Evolutionary conservation across 1,140 invertebrate genomes (phyloP), one percentile per base, ranked within the genome.

Genomic region (Euwallacea similis): DNA sequence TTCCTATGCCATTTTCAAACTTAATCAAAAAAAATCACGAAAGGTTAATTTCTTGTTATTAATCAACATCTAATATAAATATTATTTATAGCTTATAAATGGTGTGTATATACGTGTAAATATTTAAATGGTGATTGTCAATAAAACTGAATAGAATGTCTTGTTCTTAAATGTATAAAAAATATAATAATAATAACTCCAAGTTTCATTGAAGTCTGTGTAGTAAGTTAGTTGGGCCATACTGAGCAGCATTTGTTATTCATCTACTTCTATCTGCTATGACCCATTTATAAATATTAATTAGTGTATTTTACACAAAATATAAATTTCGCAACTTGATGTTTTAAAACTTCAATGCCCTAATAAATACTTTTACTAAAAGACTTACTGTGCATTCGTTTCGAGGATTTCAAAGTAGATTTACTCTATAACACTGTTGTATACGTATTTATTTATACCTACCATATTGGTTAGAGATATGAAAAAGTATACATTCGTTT

Each of bases 401-500:
- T 33, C 21, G 21, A 33, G 46, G 13, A 0, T 50, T 50, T 50
- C 13, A 2, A 50, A 7, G 9, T 13, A 11, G 46, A 13, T 11
- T 10, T 50, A 13, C 9, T 50, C 9, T 13, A 50, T 46, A 54
- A 42, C 50, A 53, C 46, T 65, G 47, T 54, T 65, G 63, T 65
- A 65, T 66, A 66, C 55, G 54, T 59, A 46, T 59, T 58, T 21
- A 43, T 58, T 58, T 11, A 8, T 61, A 61, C n/a, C 33, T 58
- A 59, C 65, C 65, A 66, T 11, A 66, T 58, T 66, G 65, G 55
- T 66, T 66, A 59, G 43, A 66, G 7, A 44, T 44, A 16, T 58
- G 42, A 66, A 62, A 13, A 33, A 58, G 65, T 66, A 66, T 69
- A 69, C 56, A 69, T 61, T 53, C 67, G 58, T 69, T 69, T 53